These are phyloP conservation scores for Notodonta dromedarius DNA, from an alignment of 2,888 invertebrate species.

Conservation along the genomic window DNA sequence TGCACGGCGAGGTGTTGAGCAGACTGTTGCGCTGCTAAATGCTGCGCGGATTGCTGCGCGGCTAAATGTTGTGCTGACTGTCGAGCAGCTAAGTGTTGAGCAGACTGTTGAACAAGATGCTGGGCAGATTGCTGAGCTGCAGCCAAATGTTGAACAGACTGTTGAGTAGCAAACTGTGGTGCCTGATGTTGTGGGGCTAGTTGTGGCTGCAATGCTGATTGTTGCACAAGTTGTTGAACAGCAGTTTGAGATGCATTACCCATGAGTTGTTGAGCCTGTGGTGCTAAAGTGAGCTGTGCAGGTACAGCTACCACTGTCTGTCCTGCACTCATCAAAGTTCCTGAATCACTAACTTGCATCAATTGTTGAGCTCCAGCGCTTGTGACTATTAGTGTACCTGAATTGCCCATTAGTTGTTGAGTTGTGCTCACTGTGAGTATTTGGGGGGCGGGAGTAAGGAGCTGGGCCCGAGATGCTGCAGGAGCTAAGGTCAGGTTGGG, in stretches of 20 bases:
- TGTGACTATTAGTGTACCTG: constrained; percentile 77
- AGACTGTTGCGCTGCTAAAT: constrained; percentile 60
- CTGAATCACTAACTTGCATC: constrained; percentile 82
- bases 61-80: constrained; percentile 57
- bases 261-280: constrained; percentile 71
- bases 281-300: constrained; percentile 74
- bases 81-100: constrained; percentile 57
- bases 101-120: constrained; percentile 62
- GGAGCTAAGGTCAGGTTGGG: constrained; percentile 73
- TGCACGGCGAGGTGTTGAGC: constrained; percentile 56
- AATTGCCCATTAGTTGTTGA: constrained; percentile 77
- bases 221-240: constrained; percentile 76
- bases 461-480: constrained; percentile 74
- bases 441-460: constrained; percentile 77
- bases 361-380: constrained; percentile 80
- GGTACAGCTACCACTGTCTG: constrained; percentile 80
- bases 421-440: constrained; percentile 78
- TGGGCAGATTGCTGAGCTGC: constrained; percentile 62
- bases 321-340: constrained; percentile 77
- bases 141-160: constrained; percentile 70
- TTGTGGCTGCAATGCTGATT: constrained; percentile 70
- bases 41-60: constrained; percentile 62
- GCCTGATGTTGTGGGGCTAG: constrained; percentile 71
- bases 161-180: constrained; percentile 68
- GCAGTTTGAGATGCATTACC: constrained; percentile 70